A percentile compares a stretch with the other conserved stretches of the same genome.
Evolutionary conservation across 2,888 invertebrate genomes (phyloP).

Genomic region (Heliconius hortense): DNA sequence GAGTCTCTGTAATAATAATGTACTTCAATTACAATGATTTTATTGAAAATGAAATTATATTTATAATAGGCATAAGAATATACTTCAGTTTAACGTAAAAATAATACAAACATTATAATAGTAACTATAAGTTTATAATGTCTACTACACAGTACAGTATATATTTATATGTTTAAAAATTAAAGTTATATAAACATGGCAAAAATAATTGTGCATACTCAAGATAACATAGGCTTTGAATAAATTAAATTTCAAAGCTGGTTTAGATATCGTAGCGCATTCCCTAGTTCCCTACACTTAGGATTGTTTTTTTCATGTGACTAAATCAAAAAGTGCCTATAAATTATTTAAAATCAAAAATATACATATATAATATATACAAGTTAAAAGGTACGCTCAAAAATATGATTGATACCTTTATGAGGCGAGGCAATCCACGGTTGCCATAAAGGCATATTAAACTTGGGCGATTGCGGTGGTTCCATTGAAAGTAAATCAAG

Average conservation of each 20-base stretch:
- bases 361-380: not conserved
- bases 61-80: too few relatives aligned
- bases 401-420: conserved; percentile 62
- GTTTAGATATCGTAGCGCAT: not conserved
- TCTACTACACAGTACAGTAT: too few relatives aligned
- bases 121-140: not conserved
- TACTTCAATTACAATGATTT: not conserved
- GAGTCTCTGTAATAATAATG: conserved; percentile 66
- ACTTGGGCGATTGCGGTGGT: conserved; percentile 78
- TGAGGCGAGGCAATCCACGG: conserved; percentile 73
- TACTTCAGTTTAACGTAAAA: not conserved
- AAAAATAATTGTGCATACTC: not conserved
- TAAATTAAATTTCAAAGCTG: not conserved
- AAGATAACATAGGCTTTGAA: not conserved
- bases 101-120: not conserved
- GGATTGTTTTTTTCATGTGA: not conserved
- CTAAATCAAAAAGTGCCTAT: not conserved
- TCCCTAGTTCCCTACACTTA: not conserved
- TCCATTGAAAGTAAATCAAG: conserved; percentile 71
- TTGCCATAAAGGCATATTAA: conserved; percentile 77
- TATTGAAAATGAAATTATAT: not conserved
- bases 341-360: not conserved
- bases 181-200: not conserved
- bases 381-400: not conserved
- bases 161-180: not conserved